Conservation (phyloP, 2,797 vertebrate species). For the Orientallactaga sibirica region DNA sequence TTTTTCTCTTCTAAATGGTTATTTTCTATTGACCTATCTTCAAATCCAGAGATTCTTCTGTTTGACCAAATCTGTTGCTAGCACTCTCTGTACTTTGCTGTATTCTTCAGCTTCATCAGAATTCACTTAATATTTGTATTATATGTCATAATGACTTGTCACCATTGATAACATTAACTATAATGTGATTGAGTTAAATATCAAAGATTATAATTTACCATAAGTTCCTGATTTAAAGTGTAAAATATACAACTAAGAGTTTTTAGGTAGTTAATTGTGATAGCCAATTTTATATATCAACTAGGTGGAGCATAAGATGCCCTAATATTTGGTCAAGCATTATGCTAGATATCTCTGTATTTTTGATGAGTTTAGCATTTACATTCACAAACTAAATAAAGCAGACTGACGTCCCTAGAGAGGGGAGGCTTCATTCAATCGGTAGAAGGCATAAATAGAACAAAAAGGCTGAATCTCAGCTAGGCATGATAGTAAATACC, state of each 20-base stretch:
- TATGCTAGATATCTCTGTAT: constrained; percentile 9
- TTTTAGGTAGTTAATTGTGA: constrained; percentile 27
- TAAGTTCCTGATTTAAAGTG: neutral
- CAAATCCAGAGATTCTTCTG: neutral
- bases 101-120: neutral
- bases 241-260: too few species aligned
- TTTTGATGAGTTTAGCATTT: neutral
- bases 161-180: constrained; percentile 33
- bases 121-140: constrained; percentile 55
- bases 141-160: neutral
- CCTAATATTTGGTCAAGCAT: constrained; percentile 21
- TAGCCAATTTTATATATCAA: constrained; percentile 27
- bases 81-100: too few species aligned
- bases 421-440: neutral
- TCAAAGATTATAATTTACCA: constrained; percentile 29
- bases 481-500: too few species aligned
- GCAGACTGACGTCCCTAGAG: neutral
- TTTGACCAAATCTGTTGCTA: neutral
- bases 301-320: neutral
- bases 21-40: neutral
- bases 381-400: neutral
- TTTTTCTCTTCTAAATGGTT: neutral
- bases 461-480: neutral
- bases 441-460: neutral
- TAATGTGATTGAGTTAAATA: neutral